Evolutionary conservation across 2,888 invertebrate species (phyloP).

Genomic region (Plagiodera versicolora): DNA sequence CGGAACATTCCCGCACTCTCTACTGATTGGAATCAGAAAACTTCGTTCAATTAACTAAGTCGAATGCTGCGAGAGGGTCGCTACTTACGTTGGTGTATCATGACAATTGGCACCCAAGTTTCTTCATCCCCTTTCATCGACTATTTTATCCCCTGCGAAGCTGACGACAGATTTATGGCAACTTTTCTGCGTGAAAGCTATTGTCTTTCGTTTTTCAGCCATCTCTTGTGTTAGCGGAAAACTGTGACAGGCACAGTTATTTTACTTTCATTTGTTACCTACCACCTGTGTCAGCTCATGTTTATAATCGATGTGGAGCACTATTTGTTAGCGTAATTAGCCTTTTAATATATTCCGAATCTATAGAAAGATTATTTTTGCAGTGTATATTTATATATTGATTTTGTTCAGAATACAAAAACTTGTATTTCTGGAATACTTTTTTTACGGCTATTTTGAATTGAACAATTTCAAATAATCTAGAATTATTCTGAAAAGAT

Average conservation of each 20-base stretch:
- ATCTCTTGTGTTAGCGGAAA: neutral
- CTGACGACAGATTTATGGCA: slow-evolving; percentile 38
- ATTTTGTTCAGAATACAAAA: no score
- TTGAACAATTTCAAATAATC: no score
- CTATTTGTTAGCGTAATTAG: no score
- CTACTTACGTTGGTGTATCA: slow-evolving; percentile 22
- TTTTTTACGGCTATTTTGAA: no score
- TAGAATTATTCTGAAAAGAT: no score
- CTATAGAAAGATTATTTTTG: no score
- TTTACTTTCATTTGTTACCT: no score
- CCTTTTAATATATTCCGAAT: no score
- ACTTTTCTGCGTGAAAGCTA: slow-evolving; percentile 17
- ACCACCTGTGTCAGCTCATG: no score
- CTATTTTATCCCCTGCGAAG: slow-evolving; percentile 35
- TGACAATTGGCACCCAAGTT: slow-evolving; percentile 22
- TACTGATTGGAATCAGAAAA: slow-evolving; percentile 5
- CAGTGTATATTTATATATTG: no score
- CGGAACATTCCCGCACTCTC: neutral
- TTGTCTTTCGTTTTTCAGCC: slow-evolving; percentile 26
- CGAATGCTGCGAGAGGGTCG: slow-evolving; percentile 18
- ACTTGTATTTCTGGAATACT: no score
- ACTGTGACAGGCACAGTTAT: slow-evolving; percentile 1
- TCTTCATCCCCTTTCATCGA: slow-evolving; percentile 11
- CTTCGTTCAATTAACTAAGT: slow-evolving; percentile 20
- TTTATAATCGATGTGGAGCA: no score